Conservation (phyloP, 2,113 vertebrate species). For the Motacilla alba region DNA sequence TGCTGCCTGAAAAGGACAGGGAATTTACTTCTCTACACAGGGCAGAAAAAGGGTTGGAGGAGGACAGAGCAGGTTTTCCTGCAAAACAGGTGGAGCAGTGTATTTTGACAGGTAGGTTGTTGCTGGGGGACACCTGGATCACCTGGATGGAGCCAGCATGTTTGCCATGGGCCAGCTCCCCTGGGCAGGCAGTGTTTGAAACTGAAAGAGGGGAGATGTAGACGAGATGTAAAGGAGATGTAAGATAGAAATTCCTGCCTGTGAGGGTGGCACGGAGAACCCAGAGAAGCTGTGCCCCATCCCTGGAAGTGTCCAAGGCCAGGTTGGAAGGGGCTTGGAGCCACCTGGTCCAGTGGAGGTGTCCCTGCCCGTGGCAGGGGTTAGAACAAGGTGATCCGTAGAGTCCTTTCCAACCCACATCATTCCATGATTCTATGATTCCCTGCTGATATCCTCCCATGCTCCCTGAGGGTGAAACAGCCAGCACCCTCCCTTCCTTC, state of each 20-base stretch:
- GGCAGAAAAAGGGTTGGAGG: neutral
- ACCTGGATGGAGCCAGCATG: too few species aligned
- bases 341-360: fast-evolving
- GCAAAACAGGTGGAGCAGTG: fast-evolving
- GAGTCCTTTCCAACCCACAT: neutral
- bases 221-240: neutral
- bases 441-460: neutral
- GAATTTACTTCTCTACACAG: neutral
- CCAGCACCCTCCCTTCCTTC: neutral
- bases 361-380: neutral
- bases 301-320: neutral
- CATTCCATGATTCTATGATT: neutral
- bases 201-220: neutral
- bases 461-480: neutral
- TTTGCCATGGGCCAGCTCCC: neutral
- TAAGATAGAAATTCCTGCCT: neutral
- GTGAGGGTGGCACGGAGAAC: neutral
- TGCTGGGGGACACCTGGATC: neutral
- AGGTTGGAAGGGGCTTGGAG: fast-evolving
- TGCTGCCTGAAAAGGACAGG: neutral
- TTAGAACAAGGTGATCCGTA: neutral
- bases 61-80: neutral
- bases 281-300: neutral
- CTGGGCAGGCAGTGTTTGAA: neutral
- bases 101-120: neutral